Conservation (phyloP, 2,888 invertebrate genomes). For the Rhagium mordax region DNA sequence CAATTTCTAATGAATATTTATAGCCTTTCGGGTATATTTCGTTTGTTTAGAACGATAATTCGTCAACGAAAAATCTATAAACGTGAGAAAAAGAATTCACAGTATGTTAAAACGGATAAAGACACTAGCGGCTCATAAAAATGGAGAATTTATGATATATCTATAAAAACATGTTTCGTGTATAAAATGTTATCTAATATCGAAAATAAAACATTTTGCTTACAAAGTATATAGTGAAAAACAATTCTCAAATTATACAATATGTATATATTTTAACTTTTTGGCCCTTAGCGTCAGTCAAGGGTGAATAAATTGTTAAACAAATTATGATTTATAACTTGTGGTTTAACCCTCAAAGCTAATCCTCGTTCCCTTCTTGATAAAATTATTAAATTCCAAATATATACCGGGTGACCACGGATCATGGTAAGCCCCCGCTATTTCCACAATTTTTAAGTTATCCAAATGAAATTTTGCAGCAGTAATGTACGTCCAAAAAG, state of each 20-base stretch:
- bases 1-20: conserved; percentile 18
- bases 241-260: not conserved
- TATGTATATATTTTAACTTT: not conserved
- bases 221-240: not conserved
- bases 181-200: not conserved
- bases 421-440: too few species aligned
- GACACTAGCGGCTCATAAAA: not conserved
- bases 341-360: too few species aligned
- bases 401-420: too few species aligned
- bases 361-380: too few species aligned
- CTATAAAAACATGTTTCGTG: not conserved
- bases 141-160: not conserved
- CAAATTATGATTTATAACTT: too few species aligned
- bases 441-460: too few species aligned
- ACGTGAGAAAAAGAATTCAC: not conserved
- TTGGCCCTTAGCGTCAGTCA: not conserved
- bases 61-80: conserved; percentile 11
- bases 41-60: conserved; percentile 12
- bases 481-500: too few species aligned
- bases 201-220: not conserved
- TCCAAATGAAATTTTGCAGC: too few species aligned
- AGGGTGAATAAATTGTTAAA: too few species aligned
- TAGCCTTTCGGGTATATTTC: conserved; percentile 10
- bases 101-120: not conserved
- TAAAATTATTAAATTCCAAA: too few species aligned